Conservation (phyloP, 2,113 vertebrate species). For the Craseonycteris thonglongyai region DNA sequence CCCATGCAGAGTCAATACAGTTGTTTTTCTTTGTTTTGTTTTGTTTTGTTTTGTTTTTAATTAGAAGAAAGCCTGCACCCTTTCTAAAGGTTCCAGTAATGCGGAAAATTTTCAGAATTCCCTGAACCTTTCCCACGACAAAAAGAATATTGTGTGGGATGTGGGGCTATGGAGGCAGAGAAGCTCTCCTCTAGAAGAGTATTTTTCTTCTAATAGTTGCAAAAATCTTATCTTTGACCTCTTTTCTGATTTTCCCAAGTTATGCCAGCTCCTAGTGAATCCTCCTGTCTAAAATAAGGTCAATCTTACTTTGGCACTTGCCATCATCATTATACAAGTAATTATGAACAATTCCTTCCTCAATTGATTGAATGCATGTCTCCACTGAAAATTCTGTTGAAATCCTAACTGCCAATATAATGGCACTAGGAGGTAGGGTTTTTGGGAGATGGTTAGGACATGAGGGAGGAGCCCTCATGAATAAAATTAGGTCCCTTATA, state of each 20-base stretch:
- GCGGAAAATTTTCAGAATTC: neutral
- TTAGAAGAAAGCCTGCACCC: neutral
- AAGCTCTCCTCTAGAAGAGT: neutral
- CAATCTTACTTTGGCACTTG: neutral
- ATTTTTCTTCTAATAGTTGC: neutral
- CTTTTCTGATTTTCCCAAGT: neutral
- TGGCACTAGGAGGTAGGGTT: neutral
- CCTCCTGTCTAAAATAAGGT: neutral
- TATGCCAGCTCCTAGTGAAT: neutral
- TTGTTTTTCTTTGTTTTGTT: neutral
- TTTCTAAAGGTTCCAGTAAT: neutral
- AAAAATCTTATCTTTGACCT: neutral
- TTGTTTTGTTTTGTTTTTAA: neutral
- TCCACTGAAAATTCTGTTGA: neutral
- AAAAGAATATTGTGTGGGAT: neutral
- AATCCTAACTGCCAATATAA: neutral
- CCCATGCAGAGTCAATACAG: neutral
- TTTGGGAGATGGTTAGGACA: neutral
- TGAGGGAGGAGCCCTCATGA: neutral
- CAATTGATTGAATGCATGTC: too few relatives aligned
- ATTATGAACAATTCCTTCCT: neutral
- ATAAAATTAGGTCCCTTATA: neutral
- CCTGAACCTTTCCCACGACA: accelerated
- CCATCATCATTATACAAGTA: neutral
- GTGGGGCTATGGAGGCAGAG: neutral